phyloP scores from a whole-genome alignment of 2,888 invertebrate species.

The Loripinus fragilis region DNA sequence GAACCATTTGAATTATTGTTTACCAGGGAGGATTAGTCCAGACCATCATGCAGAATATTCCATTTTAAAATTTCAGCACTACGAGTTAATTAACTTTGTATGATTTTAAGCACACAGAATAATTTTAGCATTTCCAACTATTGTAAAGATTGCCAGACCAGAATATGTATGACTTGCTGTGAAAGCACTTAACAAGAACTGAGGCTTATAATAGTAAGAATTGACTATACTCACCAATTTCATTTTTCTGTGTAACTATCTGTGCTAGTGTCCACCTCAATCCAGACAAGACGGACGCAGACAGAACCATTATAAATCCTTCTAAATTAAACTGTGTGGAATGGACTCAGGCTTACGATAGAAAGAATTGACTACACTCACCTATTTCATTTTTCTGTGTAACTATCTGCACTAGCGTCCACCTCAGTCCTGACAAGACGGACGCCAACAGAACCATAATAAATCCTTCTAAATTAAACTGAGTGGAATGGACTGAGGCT shows the following conservation, averaged over 20 bases:
- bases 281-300: slow-evolving; percentile 95
- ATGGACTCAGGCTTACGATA: slow-evolving; percentile 98
- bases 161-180: too few relatives aligned
- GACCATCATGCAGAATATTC: too few relatives aligned
- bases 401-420: slow-evolving; percentile 98
- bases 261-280: slow-evolving; percentile 98
- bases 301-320: slow-evolving; percentile 95
- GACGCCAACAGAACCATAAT: slow-evolving; percentile 95
- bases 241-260: slow-evolving; percentile 94
- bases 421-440: slow-evolving; percentile 93
- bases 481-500: slow-evolving; percentile 98
- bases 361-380: too few relatives aligned
- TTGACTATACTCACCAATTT: slow-evolving; percentile 88
- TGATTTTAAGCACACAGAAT: too few relatives aligned
- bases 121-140: too few relatives aligned
- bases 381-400: slow-evolving; percentile 91
- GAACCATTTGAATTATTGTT: too few relatives aligned
- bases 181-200: too few relatives aligned
- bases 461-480: slow-evolving; percentile 96
- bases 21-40: too few relatives aligned
- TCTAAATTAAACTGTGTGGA: slow-evolving; percentile 95
- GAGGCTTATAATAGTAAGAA: too few relatives aligned
- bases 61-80: too few relatives aligned
- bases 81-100: too few relatives aligned
- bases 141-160: too few relatives aligned